Base-by-base conservation (phyloP, 2,888 invertebrate genomes). In the Sinopyrophorus schimmeli region DNA sequence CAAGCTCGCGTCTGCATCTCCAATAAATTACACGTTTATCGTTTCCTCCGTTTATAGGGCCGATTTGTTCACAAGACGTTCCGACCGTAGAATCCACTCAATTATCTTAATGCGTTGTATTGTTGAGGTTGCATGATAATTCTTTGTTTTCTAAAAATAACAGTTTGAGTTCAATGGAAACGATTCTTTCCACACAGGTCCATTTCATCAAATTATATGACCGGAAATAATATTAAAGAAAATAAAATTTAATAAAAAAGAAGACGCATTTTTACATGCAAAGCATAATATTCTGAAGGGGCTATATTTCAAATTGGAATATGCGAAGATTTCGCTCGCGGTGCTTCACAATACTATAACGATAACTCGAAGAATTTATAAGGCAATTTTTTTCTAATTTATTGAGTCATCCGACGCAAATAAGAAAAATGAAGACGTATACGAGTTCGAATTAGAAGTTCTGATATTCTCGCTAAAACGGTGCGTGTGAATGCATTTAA, bases 1-100 rank as follows among this genome's bases (percentile, higher is more conserved):
- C 50, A 63, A 60, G 59, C 61, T 57, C 64, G 64, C 62, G 62
- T 58, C 57, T 51, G 53, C 49, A 53, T 60, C 60, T 53, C 50
- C 55, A 56, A 65, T 64, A 67, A 68, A 67, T 65, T 64, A 64
- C 62, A 57, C 60, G 56, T 64, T 65, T 57, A 48, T 48, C 42
- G 43, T 41, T 44, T 44, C 48, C 26, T 44, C 28, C 27, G 55
- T 57, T 57, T 53, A 48, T 51, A 55, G 47, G 46, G 34, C 28
- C 48, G 53, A 57, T 57, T 57, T 55, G 55, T 57, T 55, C 55
- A 57, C 57, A 57, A 55, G 51, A 43, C 50, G 49, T 48, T 53
- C 51, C 51, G 51, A 47, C 51, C 38, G 31, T 28, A 47, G 32
- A 52, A 52, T 53, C 35, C 40, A 40, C 53, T 48, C 48, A 48